Base-by-base conservation (phyloP, 2,113 vertebrate species). In the Colinus virginianus region DNA sequence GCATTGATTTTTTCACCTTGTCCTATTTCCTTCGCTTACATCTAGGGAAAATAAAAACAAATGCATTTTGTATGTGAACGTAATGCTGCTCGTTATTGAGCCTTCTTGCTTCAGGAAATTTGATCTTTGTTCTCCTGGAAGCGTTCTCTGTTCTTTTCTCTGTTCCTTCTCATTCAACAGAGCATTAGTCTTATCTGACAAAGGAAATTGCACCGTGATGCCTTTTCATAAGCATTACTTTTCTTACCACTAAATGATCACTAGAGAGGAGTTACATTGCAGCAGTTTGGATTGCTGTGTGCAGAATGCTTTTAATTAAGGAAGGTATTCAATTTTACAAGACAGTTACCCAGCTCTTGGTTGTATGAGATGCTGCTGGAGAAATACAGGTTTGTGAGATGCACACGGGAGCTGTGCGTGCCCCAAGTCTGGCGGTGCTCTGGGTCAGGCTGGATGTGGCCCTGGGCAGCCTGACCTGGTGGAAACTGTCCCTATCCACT, bases 291-390 rank as follows among this genome's bases (percentile, higher is more conserved):
- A 25, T 32, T 3, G 7, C 11, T 66, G 74, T 75, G 34, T 8
- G 40, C 32, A 12, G 26, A 76, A 26, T 63, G 49, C n/a, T 83
- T 87, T 94, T 49, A 83, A n/a, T 28, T 66, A 62, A 7, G n/a
- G 58, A n/a, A 36, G 1, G 9, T 7, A 42, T 1, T 5, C 22
- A 30, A 5, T 62, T 64, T 66, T n/a, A 67, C 26, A 32, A 46
- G 42, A 59, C 30, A 53, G 8, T 42, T 43, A 48, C 3, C 26
- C 13, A 30, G 3, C 16, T 53, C 30, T 11, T 7, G 12, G 71
- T 26, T 0, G 2, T 7, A 14, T 1, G 3, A 32, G 69, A 48
- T 5, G 8, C 32, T 13, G 13, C 13, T 8, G 46, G 40, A 40
- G 49, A 23, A 55, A 42, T 7, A 34, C 30, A 58, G 55, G 17